A percentile compares a stretch with the other conserved stretches of the same genome.
Evolutionary conservation across 2,113 vertebrate genomes (phyloP).

Genomic region (Leptodactylus fuscus): DNA sequence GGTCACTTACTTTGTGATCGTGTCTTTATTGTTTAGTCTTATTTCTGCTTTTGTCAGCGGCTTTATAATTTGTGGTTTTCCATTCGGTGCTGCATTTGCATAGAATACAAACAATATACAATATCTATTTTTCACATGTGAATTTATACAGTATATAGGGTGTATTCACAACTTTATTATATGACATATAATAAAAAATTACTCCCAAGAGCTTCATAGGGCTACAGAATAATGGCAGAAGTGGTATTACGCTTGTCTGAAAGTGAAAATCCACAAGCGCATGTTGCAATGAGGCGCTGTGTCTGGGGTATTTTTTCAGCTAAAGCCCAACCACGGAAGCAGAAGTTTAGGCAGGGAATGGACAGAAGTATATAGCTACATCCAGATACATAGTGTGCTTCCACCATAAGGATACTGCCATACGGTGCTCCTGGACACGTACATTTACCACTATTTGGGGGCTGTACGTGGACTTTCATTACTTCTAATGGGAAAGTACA

Average conservation of each 20-base stretch:
- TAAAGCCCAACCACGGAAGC: no score
- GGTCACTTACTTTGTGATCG: neutral
- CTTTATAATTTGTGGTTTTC: neutral
- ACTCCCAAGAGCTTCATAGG: neutral
- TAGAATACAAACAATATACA: neutral
- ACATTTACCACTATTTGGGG: no score
- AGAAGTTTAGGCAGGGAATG: no score
- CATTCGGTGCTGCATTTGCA: neutral
- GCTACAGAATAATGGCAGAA: neutral
- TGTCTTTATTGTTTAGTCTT: slow-evolving; percentile 25
- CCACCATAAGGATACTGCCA: no score
- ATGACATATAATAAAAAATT: neutral
- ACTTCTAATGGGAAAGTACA: no score
- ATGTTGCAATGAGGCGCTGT: no score
- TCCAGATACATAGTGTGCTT: no score
- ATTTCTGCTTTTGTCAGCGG: slow-evolving; percentile 17
- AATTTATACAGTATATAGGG: neutral
- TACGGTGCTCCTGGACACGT: no score
- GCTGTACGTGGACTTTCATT: no score
- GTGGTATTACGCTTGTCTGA: neutral
- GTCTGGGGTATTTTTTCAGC: no score
- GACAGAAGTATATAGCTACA: no score
- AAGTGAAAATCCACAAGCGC: no score
- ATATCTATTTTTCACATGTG: neutral
- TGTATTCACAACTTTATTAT: neutral